Base-by-base conservation (phyloP, 2,113 vertebrate genomes). In the Lota lota region DNA sequence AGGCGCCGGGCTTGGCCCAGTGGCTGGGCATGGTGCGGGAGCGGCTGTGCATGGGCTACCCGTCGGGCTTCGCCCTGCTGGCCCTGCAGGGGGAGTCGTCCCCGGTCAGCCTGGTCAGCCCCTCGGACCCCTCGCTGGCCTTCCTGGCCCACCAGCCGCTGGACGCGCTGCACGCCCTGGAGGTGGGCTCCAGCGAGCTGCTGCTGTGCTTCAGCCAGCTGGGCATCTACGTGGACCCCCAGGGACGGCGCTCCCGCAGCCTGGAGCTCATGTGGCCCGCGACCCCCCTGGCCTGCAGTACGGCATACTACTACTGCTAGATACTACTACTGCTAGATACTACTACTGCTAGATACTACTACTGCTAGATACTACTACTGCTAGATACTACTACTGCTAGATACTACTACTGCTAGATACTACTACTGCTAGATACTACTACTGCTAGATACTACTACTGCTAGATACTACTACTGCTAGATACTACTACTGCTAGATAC, bases 211-310 rank as follows among this genome's bases (percentile, higher is more conserved):
- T 99, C 93, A 97, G 95, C 87, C 94, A 95, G 83, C 91, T 98
- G 79, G 97, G 96, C 74, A 69, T 99, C 81, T 99, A 98, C 74
- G 97, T 99, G 90, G 96, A 99, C 81, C 90, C 91, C 0, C 95
- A 94, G 85, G 97, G 97, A 18, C 94, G 95, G 61, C 92, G 97
- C 76, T 94, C 96, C 56, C 90, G 96, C 62, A 88, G 90, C 68
- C 95, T 95, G 93, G 97, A 99, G 88, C 93, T 99, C 81, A 99
- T 99, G 97, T 99, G 97, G 97, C 96, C 97, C 63, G 93, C 96
- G 73, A 92, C 91, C 61, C 96, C 97, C 14, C 88, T 95, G 3
- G 95, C 97, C 69, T 99, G 96, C 92, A 95, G 97, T 99, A 97
- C 78, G 96, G 95, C 1, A 7, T 14, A 22, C 5, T 57, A 57